A percentile compares a stretch with the other conserved stretches of the same genome.
phyloP scores from a whole-genome alignment of 1,140 invertebrate species.

The Drosophila albomicans region DNA sequence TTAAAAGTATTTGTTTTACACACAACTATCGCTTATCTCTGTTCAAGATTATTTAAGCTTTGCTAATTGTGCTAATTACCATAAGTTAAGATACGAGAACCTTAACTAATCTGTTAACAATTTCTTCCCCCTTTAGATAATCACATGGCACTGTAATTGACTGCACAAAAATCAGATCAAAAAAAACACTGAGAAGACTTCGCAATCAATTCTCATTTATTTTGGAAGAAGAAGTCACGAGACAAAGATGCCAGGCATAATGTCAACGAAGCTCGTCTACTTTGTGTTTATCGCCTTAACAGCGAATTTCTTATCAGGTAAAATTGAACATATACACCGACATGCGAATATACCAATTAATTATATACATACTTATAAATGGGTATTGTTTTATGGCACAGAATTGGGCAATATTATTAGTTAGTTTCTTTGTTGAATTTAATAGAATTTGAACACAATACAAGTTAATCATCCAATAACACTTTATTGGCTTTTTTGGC shows the following conservation, averaged over 20 bases:
- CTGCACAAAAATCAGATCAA: slow-evolving; percentile 13
- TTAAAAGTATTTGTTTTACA: neutral
- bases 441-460: slow-evolving; percentile 25
- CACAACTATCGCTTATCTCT: neutral
- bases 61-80: slow-evolving; percentile 12
- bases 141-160: slow-evolving; percentile 7
- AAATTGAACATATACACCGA: slow-evolving; percentile 30
- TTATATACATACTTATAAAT: neutral
- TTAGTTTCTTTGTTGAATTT: slow-evolving; percentile 7
- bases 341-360: slow-evolving; percentile 5
- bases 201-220: neutral
- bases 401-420: neutral
- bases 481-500: slow-evolving; percentile 14
- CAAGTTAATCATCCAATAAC: neutral
- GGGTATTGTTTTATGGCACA: neutral
- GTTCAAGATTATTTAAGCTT: neutral
- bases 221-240: slow-evolving; percentile 6
- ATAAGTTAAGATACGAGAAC: neutral
- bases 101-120: slow-evolving; percentile 11
- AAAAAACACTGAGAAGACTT: neutral
- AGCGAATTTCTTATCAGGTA: slow-evolving; percentile 75
- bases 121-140: slow-evolving; percentile 9
- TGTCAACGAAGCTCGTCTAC: slow-evolving; percentile 61
- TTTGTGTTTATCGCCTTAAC: slow-evolving; percentile 66
- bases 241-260: slow-evolving; percentile 18